Evolutionary conservation across 1,140 invertebrate species (phyloP), one percentile per base, ranked within the genome.

Genomic region (Papilio xuthus): DNA sequence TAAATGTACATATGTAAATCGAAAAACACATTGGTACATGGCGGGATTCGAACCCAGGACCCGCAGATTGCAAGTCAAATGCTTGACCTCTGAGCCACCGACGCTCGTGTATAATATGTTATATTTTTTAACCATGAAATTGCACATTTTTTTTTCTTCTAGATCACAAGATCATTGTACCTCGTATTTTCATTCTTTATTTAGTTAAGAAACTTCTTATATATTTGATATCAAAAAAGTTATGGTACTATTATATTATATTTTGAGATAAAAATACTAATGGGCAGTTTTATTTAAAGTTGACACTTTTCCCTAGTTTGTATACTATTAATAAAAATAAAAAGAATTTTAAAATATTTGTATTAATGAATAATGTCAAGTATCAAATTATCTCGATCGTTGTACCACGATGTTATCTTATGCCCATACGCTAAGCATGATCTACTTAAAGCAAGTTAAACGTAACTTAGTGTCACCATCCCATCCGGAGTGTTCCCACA

Each of bases 401-500:
- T 50, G 37, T 79, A 86, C 63, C 67, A 63, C 78, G 90, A 90
- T 92, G 77, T 32, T 92, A 92, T 92, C 90, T 73, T 15, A 73
- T 73, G 81, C 83, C 79, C 85, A 89, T 88, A 87, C 89, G 83
- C 80, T 85, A 84, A 86, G 83, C 83, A 83, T 75, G 85, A 81
- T 85, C 86, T 83, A 86, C 82, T 82, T 84, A 82, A 77, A 84
- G 69, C 84, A 89, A 87, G 84, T 86, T 87, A 86, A 88, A 90
- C 85, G 85, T 89, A 87, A 88, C 86, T 90, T 88, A 91, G 88
- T 92, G 91, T 93, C 91, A 89, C 85, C 89, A 80, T 47, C 80
- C 74, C 82, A 84, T 84, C 83, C 82, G 81, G 63, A 53, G 77
- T 79, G 80, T 92, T 93, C 90, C 90, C 91, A 93, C 91, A 90